A percentile compares a stretch with the other conserved stretches of the same genome.
Evolutionary conservation across 1,140 invertebrate species (phyloP).

Genomic region (Bombus superbus): DNA sequence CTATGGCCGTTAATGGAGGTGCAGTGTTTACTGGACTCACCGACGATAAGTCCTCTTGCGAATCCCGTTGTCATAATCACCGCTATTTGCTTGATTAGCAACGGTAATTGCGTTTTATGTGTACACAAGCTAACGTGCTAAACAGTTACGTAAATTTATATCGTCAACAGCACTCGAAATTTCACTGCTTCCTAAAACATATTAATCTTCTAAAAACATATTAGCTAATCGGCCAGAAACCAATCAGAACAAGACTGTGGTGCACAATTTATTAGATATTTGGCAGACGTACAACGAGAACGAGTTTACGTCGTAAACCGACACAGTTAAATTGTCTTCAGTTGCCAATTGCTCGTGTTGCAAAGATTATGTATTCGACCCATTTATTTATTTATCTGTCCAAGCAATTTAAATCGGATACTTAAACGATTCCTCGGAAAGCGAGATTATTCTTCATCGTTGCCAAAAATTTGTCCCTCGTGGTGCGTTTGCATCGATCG

Average conservation of each 20-base stretch:
- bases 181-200: too few species aligned
- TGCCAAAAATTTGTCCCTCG: too few species aligned
- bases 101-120: constrained; percentile 13
- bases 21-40: constrained; percentile 22
- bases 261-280: background rate
- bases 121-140: background rate
- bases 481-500: too few species aligned
- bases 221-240: background rate
- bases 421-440: too few species aligned
- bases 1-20: constrained; percentile 18
- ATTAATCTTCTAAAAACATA: background rate
- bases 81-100: constrained; percentile 34
- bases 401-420: background rate
- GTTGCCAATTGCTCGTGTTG: background rate
- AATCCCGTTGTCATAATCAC: constrained; percentile 39
- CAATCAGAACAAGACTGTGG: background rate
- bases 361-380: background rate
- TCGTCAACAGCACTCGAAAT: background rate
- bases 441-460: too few species aligned
- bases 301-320: background rate
- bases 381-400: too few species aligned
- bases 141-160: constrained; percentile 9
- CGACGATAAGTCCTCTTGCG: constrained; percentile 11
- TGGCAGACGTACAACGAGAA: background rate
- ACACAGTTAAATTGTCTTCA: background rate